These are phyloP conservation scores for Aselliscus stoliczkanus DNA, from an alignment of 2,797 vertebrate species.

Conservation along the genomic window DNA sequence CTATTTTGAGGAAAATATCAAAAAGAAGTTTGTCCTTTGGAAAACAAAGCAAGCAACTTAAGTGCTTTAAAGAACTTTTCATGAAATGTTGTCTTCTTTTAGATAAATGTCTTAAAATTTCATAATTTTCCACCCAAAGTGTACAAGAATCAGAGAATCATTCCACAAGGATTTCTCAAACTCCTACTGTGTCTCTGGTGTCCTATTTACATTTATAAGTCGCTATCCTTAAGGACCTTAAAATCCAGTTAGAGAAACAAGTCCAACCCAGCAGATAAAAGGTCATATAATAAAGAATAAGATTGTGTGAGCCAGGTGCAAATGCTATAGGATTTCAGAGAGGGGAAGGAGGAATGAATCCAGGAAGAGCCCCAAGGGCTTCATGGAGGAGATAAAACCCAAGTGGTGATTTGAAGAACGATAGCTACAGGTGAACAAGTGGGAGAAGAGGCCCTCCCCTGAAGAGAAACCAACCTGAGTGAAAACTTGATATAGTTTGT, in stretches of 20 bases:
- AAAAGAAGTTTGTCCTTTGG: background rate
- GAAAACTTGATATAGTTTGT: background rate
- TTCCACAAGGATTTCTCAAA: background rate
- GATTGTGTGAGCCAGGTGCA: background rate
- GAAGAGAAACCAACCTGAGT: background rate
- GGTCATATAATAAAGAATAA: background rate
- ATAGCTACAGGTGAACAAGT: background rate
- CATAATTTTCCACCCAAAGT: background rate
- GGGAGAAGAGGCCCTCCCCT: background rate
- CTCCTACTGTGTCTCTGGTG: background rate
- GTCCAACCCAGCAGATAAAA: background rate
- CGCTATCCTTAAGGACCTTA: background rate
- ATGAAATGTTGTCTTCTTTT: conserved; percentile 1
- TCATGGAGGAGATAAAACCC: background rate
- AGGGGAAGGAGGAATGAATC: background rate
- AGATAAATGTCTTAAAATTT: conserved; percentile 1
- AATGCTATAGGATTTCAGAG: background rate
- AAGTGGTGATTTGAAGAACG: background rate
- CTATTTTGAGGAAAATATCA: background rate
- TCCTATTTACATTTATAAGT: background rate
- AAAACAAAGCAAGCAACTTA: conserved; percentile 1
- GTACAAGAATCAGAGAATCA: background rate
- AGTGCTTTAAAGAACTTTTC: background rate
- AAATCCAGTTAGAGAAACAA: background rate
- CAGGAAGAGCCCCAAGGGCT: background rate